Conservation (phyloP, 53 echinoderm and acorn worm genomes). For the Patiria pectinifera region DNA sequence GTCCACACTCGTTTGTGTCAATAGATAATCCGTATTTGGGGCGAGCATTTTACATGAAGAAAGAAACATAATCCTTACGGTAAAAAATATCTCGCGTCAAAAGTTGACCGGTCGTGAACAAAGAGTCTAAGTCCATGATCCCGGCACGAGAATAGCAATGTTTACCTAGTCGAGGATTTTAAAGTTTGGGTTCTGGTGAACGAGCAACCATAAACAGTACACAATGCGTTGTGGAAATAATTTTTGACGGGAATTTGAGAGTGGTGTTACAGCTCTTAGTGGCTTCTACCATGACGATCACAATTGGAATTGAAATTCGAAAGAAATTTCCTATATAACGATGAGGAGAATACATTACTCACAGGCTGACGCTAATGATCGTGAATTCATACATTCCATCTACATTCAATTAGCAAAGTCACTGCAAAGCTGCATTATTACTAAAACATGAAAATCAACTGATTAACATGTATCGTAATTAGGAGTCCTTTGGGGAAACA, state of each 20-base stretch:
- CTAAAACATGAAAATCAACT: neutral
- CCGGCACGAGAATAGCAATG: neutral
- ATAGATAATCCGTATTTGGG: conserved; percentile 28
- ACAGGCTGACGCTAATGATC: neutral
- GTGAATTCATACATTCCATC: conserved; percentile 1
- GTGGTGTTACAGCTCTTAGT: too few species aligned
- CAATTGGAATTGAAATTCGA: neutral
- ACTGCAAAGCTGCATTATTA: neutral
- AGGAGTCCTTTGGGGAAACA: neutral
- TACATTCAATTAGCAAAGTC: neutral
- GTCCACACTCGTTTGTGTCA: conserved; percentile 5
- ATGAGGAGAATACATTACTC: neutral
- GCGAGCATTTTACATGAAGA: conserved; percentile 10
- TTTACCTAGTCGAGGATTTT: neutral
- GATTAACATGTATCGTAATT: neutral
- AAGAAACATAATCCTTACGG: conserved; percentile 12
- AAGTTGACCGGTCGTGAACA: neutral
- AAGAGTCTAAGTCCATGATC: neutral
- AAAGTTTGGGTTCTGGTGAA: neutral
- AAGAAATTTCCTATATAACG: neutral
- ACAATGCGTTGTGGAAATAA: neutral
- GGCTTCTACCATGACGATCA: neutral
- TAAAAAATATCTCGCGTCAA: neutral
- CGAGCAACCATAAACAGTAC: neutral
- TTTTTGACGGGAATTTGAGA: neutral